These are phyloP conservation scores for Oxygymnocypris stewartii DNA, from an alignment of 2,113 vertebrate species.

Conservation along the genomic window DNA sequence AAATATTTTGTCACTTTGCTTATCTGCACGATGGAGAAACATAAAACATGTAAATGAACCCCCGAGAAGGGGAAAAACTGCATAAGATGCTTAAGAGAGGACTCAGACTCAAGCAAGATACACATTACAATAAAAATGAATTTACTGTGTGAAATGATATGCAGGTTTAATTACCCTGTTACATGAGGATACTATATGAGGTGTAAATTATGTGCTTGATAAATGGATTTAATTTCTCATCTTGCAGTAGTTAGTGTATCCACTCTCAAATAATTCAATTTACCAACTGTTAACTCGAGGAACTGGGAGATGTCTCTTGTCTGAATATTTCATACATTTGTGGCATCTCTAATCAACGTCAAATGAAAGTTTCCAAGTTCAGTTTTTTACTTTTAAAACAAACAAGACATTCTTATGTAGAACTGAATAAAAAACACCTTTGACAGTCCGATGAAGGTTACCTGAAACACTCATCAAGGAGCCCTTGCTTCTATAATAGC, in stretches of 20 bases:
- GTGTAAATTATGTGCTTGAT: slow-evolving; percentile 1
- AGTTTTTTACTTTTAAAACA: slow-evolving; percentile 65
- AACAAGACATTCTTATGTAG: slow-evolving; percentile 61
- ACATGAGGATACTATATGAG: neutral
- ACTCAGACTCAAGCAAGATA: neutral
- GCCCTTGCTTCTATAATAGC: slow-evolving; percentile 2
- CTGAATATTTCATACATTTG: slow-evolving; percentile 55
- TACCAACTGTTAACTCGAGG: slow-evolving; percentile 60
- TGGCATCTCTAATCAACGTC: slow-evolving; percentile 65
- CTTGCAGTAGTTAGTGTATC: slow-evolving; percentile 62
- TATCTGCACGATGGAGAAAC: neutral
- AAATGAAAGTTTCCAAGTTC: slow-evolving; percentile 59
- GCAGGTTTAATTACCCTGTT: neutral
- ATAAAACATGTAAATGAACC: neutral
- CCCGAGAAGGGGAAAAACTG: neutral
- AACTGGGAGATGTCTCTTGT: slow-evolving; percentile 47
- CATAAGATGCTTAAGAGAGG: neutral
- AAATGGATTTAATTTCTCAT: neutral
- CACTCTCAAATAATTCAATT: slow-evolving; percentile 65
- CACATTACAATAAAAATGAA: neutral
- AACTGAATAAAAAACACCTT: slow-evolving; percentile 56
- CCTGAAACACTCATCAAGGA: slow-evolving; percentile 34
- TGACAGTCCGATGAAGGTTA: slow-evolving; percentile 42
- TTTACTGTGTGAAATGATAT: neutral
- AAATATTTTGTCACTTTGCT: neutral